Conservation (phyloP, 1,140 invertebrate genomes). For the Drosophila pseudoananassae region DNA sequence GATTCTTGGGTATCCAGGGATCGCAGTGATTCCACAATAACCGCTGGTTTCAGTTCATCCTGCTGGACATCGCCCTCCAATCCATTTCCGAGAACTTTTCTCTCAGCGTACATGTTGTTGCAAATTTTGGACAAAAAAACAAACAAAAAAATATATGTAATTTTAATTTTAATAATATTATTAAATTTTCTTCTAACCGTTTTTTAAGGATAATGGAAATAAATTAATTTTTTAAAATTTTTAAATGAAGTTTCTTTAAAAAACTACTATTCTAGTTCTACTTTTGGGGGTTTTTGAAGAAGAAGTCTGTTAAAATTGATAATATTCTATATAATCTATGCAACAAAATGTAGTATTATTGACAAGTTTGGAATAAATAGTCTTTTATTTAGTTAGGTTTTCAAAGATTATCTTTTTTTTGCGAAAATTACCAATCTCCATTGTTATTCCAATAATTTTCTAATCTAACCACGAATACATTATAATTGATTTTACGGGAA, state of each 20-base stretch:
- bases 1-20: conserved; percentile 7
- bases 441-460: background rate
- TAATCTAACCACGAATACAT: background rate
- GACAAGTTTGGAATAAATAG: too few relatives aligned
- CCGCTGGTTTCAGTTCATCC: background rate
- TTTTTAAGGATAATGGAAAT: background rate
- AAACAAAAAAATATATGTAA: background rate
- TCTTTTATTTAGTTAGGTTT: too few relatives aligned
- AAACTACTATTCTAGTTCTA: background rate
- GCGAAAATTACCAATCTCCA: background rate
- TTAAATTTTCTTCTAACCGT: background rate
- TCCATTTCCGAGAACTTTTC: background rate
- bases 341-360: too few relatives aligned
- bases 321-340: too few relatives aligned
- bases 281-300: background rate
- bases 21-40: conserved; percentile 1
- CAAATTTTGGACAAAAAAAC: too few relatives aligned
- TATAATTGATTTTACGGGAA: background rate
- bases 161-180: background rate
- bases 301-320: background rate
- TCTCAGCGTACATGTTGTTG: background rate
- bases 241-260: background rate
- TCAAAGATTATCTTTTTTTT: background rate
- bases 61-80: background rate
- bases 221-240: background rate